phyloP scores from a whole-genome alignment of 2,113 vertebrate species.

The Nesospiza acunhae region DNA sequence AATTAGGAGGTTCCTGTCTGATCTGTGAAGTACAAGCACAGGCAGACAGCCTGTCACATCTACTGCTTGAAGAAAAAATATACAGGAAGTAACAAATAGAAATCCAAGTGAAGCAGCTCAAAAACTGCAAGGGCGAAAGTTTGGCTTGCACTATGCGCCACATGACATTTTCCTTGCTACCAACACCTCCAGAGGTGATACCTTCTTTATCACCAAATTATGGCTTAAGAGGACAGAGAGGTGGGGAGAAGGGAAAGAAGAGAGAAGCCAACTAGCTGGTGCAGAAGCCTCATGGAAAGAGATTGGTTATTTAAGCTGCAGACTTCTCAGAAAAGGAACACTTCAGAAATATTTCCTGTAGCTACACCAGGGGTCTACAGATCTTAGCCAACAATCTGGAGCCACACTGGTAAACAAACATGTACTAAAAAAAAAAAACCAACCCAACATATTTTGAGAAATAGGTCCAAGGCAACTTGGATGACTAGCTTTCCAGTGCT shows the following conservation, averaged over 20 bases:
- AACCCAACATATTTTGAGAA: slow-evolving; percentile 17
- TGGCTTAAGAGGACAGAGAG: background rate
- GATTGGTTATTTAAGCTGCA: slow-evolving; percentile 29
- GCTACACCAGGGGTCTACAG: slow-evolving; percentile 46
- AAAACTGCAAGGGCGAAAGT: background rate
- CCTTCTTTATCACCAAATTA: background rate
- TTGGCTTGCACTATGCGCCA: background rate
- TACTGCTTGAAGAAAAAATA: background rate
- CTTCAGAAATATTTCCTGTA: slow-evolving; percentile 59
- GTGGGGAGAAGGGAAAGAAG: background rate
- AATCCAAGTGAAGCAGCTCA: background rate
- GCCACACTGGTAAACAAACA: slow-evolving; percentile 40
- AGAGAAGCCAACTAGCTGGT: background rate
- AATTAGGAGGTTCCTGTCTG: background rate
- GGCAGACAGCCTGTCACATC: background rate
- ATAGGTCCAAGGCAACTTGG: slow-evolving; percentile 40
- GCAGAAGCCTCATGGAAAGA: slow-evolving; percentile 11
- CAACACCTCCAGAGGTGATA: background rate
- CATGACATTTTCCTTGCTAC: background rate
- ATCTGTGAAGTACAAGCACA: background rate
- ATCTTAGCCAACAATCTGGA: slow-evolving; percentile 52
- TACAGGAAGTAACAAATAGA: background rate
- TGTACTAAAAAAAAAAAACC: background rate
- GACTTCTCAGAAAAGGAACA: slow-evolving; percentile 45
- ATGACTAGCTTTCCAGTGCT: slow-evolving; percentile 42